These are phyloP conservation scores for Harmothoe impar DNA, from an alignment of 2,888 invertebrate genomes.

Conservation along the genomic window DNA sequence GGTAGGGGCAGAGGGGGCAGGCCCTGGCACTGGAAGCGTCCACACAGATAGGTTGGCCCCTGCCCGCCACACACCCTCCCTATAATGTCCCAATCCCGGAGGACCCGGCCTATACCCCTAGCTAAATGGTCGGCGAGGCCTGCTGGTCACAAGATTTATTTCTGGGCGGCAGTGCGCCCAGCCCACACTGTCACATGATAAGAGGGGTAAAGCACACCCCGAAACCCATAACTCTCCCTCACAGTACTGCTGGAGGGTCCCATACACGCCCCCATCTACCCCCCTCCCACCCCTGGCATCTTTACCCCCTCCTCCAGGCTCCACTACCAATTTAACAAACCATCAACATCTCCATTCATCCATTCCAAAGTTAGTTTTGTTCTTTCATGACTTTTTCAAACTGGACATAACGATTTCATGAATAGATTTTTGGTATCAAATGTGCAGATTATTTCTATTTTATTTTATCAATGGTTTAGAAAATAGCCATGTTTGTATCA, in stretches of 20 bases:
- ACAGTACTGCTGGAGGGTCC: neutral
- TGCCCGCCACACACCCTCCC: neutral
- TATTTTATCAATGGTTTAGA: too few species aligned
- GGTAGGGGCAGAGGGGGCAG: neutral
- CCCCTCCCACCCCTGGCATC: neutral
- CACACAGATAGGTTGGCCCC: neutral
- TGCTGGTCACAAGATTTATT: conserved; percentile 48
- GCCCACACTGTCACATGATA: conserved; percentile 54
- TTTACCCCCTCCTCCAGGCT: neutral
- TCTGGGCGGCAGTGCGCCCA: neutral
- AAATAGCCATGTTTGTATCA: too few species aligned
- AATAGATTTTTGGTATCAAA: too few species aligned
- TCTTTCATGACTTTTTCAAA: too few species aligned
- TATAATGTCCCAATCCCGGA: neutral
- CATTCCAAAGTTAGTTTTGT: too few species aligned
- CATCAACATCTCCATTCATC: too few species aligned
- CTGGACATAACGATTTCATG: too few species aligned
- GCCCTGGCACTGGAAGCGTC: neutral
- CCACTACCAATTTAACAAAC: too few species aligned
- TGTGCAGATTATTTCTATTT: too few species aligned
- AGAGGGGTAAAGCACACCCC: conserved; percentile 50
- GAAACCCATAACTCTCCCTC: conserved; percentile 53
- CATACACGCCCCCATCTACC: conserved; percentile 7
- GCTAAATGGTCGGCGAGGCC: neutral
- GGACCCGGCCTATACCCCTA: conserved; percentile 11